Conservation (phyloP, 2,113 vertebrate species). For the Climacteris rufus region DNA sequence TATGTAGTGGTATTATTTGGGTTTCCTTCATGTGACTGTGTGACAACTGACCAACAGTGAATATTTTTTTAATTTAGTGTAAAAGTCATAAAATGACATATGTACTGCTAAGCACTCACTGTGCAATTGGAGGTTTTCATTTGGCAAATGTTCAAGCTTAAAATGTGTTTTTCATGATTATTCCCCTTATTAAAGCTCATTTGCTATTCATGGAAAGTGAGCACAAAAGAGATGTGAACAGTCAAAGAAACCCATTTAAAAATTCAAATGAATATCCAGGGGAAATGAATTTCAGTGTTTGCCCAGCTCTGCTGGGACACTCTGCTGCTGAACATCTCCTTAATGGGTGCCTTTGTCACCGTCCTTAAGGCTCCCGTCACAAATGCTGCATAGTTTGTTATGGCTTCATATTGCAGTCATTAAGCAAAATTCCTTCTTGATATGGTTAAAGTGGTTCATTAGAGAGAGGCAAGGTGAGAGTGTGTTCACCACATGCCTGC, state of each 20-base stretch:
- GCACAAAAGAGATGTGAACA: conserved; percentile 42
- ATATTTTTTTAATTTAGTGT: neutral
- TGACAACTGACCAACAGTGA: conserved; percentile 4
- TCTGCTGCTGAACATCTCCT: neutral
- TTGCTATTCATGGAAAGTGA: conserved; percentile 43
- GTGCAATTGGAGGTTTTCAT: conserved; percentile 11
- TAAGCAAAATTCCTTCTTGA: neutral
- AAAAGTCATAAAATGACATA: neutral
- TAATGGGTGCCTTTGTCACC: conserved; percentile 34
- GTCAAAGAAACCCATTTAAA: conserved; percentile 36
- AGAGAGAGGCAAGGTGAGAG: neutral
- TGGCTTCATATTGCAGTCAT: neutral
- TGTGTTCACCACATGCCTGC: neutral
- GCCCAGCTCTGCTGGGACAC: neutral
- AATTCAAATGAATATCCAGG: conserved; percentile 41
- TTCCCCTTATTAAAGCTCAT: conserved; percentile 54
- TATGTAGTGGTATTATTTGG: neutral
- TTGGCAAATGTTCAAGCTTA: conserved; percentile 54
- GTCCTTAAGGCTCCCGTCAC: conserved; percentile 30
- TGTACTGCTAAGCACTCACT: neutral
- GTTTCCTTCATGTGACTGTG: neutral
- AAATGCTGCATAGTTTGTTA: neutral
- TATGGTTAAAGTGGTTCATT: neutral
- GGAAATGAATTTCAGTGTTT: conserved; percentile 26
- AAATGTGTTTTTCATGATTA: conserved; percentile 62